A percentile compares a stretch with the other conserved stretches of the same genome.
Conservation (phyloP, 2,888 invertebrate genomes). For the Kuschelorhynchus macadamiae region DNA sequence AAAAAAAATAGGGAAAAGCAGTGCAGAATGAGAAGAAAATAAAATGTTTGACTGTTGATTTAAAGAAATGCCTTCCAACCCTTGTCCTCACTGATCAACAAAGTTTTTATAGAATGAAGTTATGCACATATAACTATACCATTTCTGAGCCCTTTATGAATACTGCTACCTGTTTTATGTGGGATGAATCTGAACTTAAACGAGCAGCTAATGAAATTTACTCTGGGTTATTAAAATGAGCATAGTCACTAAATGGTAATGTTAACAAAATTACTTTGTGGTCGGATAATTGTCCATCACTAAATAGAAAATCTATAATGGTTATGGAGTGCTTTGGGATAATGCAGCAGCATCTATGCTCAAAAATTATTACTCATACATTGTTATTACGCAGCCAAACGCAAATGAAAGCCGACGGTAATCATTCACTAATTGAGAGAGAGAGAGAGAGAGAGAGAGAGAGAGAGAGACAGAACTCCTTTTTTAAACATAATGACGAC, state of each 20-base stretch:
- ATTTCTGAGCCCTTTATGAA: constrained; percentile 35
- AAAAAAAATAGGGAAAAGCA: constrained; percentile 34
- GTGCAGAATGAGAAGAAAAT: constrained; percentile 8
- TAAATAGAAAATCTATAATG: constrained; percentile 33
- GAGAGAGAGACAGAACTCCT: too few species aligned
- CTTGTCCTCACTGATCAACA: constrained; percentile 43
- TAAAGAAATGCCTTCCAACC: constrained; percentile 52
- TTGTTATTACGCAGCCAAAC: constrained; percentile 36
- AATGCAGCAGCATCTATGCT: constrained; percentile 9
- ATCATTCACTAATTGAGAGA: constrained; percentile 41
- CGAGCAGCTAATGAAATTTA: constrained; percentile 54
- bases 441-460: too few species aligned
- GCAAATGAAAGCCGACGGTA: constrained; percentile 33
- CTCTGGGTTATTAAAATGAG: constrained; percentile 52
- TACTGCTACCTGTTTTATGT: constrained; percentile 45
- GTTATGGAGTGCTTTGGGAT: constrained; percentile 30
- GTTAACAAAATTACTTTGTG: constrained; percentile 4
- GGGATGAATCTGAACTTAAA: constrained; percentile 51
- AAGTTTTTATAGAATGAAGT: constrained; percentile 50
- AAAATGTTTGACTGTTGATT: constrained; percentile 43
- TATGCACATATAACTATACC: constrained; percentile 48
- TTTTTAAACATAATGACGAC: too few species aligned
- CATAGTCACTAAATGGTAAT: background rate
- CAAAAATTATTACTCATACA: constrained; percentile 38
- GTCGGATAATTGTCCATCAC: constrained; percentile 42